Evolutionary conservation across 2,113 vertebrate genomes (phyloP).

Genomic region (Equus przewalskii): DNA sequence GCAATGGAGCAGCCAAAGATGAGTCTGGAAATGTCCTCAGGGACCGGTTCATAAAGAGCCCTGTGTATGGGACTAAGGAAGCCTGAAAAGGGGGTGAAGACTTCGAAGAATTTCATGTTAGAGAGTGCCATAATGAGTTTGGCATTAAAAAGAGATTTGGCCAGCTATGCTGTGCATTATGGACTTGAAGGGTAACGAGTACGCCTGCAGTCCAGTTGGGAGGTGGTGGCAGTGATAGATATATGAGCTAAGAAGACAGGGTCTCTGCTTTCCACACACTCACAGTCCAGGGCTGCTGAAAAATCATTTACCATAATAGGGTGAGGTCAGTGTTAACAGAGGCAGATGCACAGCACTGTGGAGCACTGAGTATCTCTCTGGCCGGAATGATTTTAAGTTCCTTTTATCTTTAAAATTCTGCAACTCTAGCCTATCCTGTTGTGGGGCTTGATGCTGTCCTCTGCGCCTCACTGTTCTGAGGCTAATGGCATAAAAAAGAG

Average conservation of each 20-base stretch:
- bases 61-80: neutral
- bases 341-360: fast-evolving
- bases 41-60: neutral
- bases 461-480: neutral
- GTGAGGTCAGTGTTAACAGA: neutral
- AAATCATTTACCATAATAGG: neutral
- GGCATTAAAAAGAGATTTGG: neutral
- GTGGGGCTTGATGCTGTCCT: neutral
- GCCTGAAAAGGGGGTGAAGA: neutral
- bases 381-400: neutral
- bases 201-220: neutral
- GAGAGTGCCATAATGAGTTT: neutral
- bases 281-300: neutral
- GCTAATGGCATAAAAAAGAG: neutral
- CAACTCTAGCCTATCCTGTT: neutral
- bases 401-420: slow-evolving; percentile 1
- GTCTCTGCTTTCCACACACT: neutral
- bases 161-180: neutral
- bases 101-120: neutral
- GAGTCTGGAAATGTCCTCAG: neutral
- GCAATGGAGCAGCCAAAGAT: neutral
- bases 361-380: neutral
- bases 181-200: neutral
- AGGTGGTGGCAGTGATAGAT: neutral
- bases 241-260: neutral